A percentile compares a stretch with the other conserved stretches of the same genome.
Conservation (phyloP, 37 sponge, comb jelly and placozoan genomes). For the Halichondria panicea region DNA sequence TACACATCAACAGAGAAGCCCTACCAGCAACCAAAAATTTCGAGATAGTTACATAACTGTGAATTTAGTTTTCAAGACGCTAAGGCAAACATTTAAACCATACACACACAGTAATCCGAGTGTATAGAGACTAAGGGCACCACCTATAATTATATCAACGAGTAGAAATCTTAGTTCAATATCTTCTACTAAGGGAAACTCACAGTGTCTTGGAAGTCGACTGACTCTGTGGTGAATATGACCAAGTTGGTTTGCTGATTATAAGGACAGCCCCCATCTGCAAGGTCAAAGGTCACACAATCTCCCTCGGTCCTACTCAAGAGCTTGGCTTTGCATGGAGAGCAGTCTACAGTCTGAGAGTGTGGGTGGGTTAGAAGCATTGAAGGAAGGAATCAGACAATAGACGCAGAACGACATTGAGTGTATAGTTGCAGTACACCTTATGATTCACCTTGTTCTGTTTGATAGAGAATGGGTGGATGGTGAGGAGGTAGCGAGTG, state of each 20-base stretch:
- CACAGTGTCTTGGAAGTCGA: no score
- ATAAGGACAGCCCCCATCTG: conserved; percentile 4
- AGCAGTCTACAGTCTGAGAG: no score
- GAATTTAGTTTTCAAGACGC: no score
- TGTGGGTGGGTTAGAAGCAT: not conserved
- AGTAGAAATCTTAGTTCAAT: no score
- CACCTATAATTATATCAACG: no score
- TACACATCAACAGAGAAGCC: not conserved
- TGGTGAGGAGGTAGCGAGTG: conserved; percentile 5
- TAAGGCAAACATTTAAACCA: no score
- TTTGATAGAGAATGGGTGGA: not conserved
- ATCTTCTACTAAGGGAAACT: no score
- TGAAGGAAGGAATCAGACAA: not conserved
- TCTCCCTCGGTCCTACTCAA: conserved; percentile 13
- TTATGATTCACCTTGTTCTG: conserved; percentile 7
- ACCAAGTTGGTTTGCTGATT: not conserved
- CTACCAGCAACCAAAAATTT: not conserved
- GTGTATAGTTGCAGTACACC: not conserved
- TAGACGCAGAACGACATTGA: not conserved
- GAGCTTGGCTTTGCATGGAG: not conserved
- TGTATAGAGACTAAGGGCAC: no score
- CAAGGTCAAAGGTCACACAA: not conserved
- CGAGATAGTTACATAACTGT: no score
- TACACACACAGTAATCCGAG: no score
- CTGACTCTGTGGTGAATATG: not conserved